Evolutionary conservation across 2,113 vertebrate species (phyloP), one percentile per base, ranked within the genome.

Genomic region (Festucalex cinctus): DNA sequence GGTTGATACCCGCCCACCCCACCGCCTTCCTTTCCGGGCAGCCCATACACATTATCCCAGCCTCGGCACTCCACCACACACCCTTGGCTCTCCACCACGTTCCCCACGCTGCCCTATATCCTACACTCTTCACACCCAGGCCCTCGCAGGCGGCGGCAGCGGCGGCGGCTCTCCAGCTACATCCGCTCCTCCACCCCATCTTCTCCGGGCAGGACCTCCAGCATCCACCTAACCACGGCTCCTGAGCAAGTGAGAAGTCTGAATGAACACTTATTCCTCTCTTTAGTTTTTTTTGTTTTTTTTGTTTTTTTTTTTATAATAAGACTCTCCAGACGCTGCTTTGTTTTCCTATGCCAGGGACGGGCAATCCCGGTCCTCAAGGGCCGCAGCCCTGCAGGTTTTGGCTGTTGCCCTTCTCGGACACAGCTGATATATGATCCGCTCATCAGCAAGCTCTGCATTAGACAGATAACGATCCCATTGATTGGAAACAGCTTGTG

Each of bases 171-270:
- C 90, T 98, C 22, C 97, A 99, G 74, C 94, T 99, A 19, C 97
- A 99, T 85, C 97, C 97, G 1, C 85, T 99, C 13, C 93, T 99
- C 65, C 97, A 99, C 89, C 97, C 97, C 68, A 98, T 98, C 75
- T 99, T 99, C 94, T 98, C 97, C 93, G 96, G 97, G 75, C 97
- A 99, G 89, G 97, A 99, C 91, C 94, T 99, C 82, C 97, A 99
- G 85, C 97, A 99, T 61, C 97, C 95, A 0, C 97, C 96, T 22
- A 98, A 94, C 74, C 96, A 99, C 1, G 97, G 97, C 83, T 97
- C 97, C 71, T 99, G 96, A 98, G 88, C 56, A 53, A n/a, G 24
- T n/a, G 37, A 7, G 37, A 62, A 62, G 60, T 68, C 54, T 44
- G n/a, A 68, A 24, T 2, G 6, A 32, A 86, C 80, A 74, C 79